A percentile compares a stretch with the other conserved stretches of the same genome.
Evolutionary conservation across 2,113 vertebrate species (phyloP).

Genomic region (Nycticorax nycticorax): DNA sequence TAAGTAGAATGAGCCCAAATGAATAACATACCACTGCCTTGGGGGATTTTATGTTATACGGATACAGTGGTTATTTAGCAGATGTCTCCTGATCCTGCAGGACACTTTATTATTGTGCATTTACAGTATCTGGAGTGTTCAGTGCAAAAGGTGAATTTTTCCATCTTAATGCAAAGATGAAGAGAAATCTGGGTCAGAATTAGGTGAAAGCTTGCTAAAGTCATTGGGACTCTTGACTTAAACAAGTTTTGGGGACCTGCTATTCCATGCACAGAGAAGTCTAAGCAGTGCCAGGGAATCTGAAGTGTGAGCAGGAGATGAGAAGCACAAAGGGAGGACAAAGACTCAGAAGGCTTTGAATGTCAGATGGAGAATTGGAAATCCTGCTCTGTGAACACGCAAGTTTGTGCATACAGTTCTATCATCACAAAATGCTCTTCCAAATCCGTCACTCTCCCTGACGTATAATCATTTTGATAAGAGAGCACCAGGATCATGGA

Average conservation of each 20-base stretch:
- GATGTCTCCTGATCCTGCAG: neutral
- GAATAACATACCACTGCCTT: neutral
- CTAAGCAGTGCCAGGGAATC: neutral
- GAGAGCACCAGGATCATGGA: neutral
- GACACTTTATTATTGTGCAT: neutral
- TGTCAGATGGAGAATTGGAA: neutral
- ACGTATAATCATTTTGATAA: constrained; percentile 2
- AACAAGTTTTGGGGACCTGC: neutral
- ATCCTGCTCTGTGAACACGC: neutral
- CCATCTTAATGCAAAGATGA: neutral
- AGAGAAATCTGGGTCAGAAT: neutral
- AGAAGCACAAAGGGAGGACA: neutral
- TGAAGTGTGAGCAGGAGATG: neutral
- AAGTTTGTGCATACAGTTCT: neutral
- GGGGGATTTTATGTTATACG: neutral
- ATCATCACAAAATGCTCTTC: neutral
- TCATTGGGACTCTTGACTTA: neutral
- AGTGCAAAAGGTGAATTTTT: neutral
- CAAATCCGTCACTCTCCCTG: constrained; percentile 23
- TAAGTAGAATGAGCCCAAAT: neutral
- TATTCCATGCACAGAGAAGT: neutral
- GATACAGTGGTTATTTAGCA: neutral
- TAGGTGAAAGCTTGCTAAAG: neutral
- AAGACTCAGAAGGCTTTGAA: neutral
- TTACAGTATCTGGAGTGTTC: neutral